Evolutionary conservation across 2,888 invertebrate genomes (phyloP), one percentile per base, ranked within the genome.

Genomic region (Eueremaeus valkanovi): DNA sequence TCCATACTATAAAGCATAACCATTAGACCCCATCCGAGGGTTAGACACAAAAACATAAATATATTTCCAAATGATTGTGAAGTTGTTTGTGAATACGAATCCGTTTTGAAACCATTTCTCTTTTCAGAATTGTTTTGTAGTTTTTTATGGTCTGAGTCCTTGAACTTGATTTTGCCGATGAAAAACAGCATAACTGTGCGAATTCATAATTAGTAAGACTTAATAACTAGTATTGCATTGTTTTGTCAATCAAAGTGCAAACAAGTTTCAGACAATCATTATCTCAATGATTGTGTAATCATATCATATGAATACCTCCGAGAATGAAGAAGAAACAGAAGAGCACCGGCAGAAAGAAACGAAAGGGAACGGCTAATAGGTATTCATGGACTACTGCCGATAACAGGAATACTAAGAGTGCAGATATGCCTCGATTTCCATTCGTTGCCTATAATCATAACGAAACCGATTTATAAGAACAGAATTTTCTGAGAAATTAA

Each of bases 351-450:
- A 92, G 93, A 84, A 93, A 93, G 83, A 93, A 90, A 42, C 92
- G 89, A 80, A 95, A 89, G 0, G 90, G 87, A 72, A 92, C 86
- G 0, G 88, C 87, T 36, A 96, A 82, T 73, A 95, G 88, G 83
- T 93, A 90, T 83, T 97, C 97, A 83, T 97, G 97, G 76, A 93
- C 89, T 0, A 92, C 80, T 0, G 95, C 90, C 0, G 96, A 96
- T 16, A 93, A 84, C 81, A 90, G 81, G 80, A 94, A 92, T 0
- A 85, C 81, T 1, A 88, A 81, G 79, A 88, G 88, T 0, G 90
- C 87, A 0, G 87, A 78, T 0, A 83, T 73, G 72, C 80, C 73
- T 24, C 78, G 78, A 31, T 78, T 75, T n/a, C n/a, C n/a, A n/a
- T 75, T 31, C 21, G 76, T 13, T 75, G 42, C n/a, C 68, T 68